Base-by-base conservation (phyloP, 2,113 vertebrate genomes). In the Nycticryphes semicollaris region DNA sequence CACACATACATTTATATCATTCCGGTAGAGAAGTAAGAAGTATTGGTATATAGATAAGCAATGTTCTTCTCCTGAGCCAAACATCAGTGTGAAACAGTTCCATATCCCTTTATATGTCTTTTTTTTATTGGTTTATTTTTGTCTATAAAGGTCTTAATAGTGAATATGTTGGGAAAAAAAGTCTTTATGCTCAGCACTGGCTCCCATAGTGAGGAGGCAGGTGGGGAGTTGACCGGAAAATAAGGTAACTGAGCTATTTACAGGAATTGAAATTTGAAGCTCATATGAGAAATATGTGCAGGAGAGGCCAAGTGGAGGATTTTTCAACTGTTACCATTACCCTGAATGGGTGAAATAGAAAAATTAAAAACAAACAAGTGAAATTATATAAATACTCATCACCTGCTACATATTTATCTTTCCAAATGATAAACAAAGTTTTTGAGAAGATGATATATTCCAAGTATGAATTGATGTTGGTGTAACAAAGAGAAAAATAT, bases 201-300 rank as follows among this genome's bases (percentile, higher is more conserved):
- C 53, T 82, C 39, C 24, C 17, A 17, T 6, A 28, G 1, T 4
- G 5, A 21, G 9, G 14, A 11, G 16, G 47, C 5, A 8, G 17
- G 41, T 7, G 19, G 4, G 7, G 21, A 37, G 4, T 31, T 94
- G 87, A 76, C 57, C 63, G 84, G 69, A 94, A 96, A 87, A 84
- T 81, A 39, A 14, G 33, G 78, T 82, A 39, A 48, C 43, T 5
- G 12, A 75, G 21, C 24, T 81, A 45, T 84, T 96, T 94, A 87
- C 81, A 93, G 87, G 81, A 96, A 93, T 7, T 89, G 73, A 78
- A 96, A 95, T 81, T 60, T 82, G 77, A 94, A 82, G 22, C 81
- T 93, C 3, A 6, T 64, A 14, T 35, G 30, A 82, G 56, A 94
- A 89, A 82, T 75, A 51, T 14, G 10, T 41, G 10, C 83, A 80